Evolutionary conservation across 2,797 vertebrate genomes (phyloP).

Genomic region (Carduelis carduelis): DNA sequence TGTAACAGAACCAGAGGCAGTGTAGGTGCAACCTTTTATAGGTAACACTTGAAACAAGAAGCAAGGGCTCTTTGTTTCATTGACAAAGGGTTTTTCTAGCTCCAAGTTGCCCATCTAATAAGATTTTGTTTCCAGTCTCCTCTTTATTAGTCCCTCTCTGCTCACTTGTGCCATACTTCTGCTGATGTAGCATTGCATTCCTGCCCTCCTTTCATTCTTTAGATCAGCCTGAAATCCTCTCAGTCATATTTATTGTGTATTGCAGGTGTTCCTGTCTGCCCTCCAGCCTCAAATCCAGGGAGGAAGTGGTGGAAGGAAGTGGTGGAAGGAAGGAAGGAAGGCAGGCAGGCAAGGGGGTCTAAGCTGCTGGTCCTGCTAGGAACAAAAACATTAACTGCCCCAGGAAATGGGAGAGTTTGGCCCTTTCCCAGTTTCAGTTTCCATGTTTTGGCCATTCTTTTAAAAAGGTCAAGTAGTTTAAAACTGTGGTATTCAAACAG

Average conservation of each 20-base stretch:
- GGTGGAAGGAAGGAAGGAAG: too few species aligned
- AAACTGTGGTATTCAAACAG: not conserved
- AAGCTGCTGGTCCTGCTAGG: not conserved
- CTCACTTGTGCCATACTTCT: not conserved
- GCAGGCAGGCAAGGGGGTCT: too few species aligned
- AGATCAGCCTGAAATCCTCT: not conserved
- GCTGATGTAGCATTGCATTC: not conserved
- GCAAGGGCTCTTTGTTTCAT: not conserved
- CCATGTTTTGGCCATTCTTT: not conserved
- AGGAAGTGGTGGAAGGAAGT: too few species aligned
- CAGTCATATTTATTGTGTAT: not conserved
- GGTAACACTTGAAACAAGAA: not conserved
- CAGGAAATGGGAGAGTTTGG: not conserved
- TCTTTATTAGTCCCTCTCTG: not conserved
- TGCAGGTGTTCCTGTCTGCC: not conserved
- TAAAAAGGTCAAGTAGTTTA: not conserved
- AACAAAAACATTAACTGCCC: not conserved
- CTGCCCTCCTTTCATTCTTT: not conserved
- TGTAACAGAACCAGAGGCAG: not conserved
- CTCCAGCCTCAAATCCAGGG: not conserved
- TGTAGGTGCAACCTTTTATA: not conserved
- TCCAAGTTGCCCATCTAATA: not conserved
- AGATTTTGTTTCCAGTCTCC: not conserved
- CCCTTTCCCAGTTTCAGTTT: not conserved
- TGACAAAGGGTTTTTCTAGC: not conserved